phyloP scores from a whole-genome alignment of 1,140 invertebrate species.

The Ridgeia piscesae region DNA sequence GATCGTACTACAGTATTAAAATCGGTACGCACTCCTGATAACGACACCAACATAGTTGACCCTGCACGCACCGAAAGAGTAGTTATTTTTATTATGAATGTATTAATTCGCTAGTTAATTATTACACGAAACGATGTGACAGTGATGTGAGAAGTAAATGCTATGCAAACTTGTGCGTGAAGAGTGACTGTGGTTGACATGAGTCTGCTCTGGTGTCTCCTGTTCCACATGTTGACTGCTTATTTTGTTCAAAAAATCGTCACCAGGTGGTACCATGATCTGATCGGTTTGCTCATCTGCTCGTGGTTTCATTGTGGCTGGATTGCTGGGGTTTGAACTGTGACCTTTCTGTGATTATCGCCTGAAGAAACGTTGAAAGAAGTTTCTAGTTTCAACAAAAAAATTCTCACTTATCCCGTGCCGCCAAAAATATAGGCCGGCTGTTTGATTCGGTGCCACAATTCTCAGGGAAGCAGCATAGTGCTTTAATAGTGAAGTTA shows the following conservation, averaged over 20 bases:
- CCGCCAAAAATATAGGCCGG: neutral
- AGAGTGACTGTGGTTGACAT: neutral
- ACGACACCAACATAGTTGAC: neutral
- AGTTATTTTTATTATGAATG: slow-evolving; percentile 6
- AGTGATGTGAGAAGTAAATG: neutral
- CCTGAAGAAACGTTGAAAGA: neutral
- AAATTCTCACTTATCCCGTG: neutral
- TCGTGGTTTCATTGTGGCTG: neutral
- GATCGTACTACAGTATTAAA: neutral
- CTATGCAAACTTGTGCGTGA: neutral
- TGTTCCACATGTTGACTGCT: neutral
- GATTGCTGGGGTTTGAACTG: neutral
- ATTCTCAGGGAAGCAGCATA: neutral
- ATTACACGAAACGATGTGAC: neutral
- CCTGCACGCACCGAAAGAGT: neutral
- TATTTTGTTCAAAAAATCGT: neutral
- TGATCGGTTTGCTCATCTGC: neutral
- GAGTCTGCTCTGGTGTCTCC: neutral
- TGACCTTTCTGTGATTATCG: neutral
- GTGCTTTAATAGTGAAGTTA: neutral
- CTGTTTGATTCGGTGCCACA: neutral
- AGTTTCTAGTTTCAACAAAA: neutral
- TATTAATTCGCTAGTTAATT: neutral
- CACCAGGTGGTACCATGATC: neutral
- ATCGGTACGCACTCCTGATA: neutral